These are phyloP conservation scores for Anseranas semipalmata DNA, from an alignment of 2,113 vertebrate species.

Conservation along the genomic window DNA sequence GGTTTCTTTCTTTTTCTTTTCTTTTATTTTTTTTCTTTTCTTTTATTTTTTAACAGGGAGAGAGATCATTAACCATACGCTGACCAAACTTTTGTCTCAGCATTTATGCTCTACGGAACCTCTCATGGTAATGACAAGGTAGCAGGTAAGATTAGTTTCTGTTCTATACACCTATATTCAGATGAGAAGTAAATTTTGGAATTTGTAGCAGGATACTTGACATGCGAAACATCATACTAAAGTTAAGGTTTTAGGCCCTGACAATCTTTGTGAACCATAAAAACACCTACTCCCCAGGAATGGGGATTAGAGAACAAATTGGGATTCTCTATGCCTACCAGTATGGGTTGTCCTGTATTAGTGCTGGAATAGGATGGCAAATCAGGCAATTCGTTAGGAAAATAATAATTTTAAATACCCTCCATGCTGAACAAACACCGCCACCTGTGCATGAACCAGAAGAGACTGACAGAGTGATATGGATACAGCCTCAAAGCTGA, in stretches of 20 bases:
- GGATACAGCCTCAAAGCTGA: not conserved
- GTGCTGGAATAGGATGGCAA: not conserved
- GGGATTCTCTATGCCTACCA: not conserved
- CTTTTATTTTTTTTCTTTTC: no score
- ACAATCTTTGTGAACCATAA: not conserved
- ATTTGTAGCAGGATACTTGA: not conserved
- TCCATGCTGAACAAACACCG: not conserved
- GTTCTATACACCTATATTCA: not conserved
- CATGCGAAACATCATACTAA: not conserved
- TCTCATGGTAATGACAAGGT: not conserved
- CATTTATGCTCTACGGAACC: not conserved
- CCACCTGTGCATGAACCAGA: not conserved
- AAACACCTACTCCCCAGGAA: not conserved
- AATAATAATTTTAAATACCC: not conserved
- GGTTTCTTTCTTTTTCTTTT: not conserved
- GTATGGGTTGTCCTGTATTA: not conserved
- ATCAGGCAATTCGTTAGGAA: not conserved
- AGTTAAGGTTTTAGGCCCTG: not conserved
- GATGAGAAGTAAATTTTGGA: not conserved
- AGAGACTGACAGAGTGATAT: not conserved
- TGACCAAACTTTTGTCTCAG: not conserved
- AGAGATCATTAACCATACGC: not conserved
- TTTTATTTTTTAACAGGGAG: no score
- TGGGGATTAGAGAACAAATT: not conserved
- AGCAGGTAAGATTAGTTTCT: not conserved